These are phyloP conservation scores for Equus przewalskii DNA, from an alignment of 2,113 vertebrate genomes.

Conservation along the genomic window DNA sequence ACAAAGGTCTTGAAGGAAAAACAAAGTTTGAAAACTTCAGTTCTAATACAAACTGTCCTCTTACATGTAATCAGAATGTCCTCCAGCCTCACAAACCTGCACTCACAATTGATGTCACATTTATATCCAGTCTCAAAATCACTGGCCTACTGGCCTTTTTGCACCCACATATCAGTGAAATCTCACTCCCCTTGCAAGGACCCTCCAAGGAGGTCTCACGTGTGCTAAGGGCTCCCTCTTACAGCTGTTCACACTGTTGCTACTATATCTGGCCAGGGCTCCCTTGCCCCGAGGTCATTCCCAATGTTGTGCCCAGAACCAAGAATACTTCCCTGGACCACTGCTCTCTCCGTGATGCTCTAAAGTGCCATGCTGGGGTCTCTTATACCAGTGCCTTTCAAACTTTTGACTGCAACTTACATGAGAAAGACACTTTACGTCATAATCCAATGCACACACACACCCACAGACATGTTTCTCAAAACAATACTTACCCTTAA, in stretches of 20 bases:
- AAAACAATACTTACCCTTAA: neutral
- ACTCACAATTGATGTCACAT: neutral
- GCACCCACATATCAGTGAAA: neutral
- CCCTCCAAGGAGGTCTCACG: rapidly evolving
- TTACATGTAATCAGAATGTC: neutral
- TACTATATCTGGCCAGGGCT: neutral
- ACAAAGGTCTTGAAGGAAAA: neutral
- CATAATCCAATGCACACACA: neutral
- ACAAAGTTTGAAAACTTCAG: neutral
- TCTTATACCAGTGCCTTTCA: neutral
- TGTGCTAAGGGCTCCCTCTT: neutral
- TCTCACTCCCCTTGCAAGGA: neutral
- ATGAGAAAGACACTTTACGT: neutral
- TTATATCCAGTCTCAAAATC: neutral
- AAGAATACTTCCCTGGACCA: neutral
- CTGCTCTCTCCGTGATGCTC: neutral
- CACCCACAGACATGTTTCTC: neutral
- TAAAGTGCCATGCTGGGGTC: neutral
- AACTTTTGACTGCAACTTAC: neutral
- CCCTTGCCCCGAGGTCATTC: neutral
- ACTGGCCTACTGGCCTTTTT: rapidly evolving
- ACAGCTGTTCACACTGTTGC: neutral
- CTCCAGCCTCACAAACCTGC: neutral
- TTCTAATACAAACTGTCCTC: neutral
- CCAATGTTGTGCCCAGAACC: neutral